Conservation (phyloP, 2,888 invertebrate genomes). For the Vannuccia rotundouncinata region DNA sequence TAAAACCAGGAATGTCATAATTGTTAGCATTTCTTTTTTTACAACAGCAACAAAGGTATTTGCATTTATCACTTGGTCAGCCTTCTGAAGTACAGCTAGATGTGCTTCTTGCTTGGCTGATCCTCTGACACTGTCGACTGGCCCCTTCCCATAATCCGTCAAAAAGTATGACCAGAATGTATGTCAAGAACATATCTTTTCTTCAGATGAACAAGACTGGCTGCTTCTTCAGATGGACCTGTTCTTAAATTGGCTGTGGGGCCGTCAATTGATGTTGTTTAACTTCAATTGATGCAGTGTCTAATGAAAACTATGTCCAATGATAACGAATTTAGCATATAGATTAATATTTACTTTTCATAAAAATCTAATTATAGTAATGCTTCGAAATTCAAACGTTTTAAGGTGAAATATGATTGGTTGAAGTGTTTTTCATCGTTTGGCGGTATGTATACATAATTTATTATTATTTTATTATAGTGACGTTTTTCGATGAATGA, state of each 20-base stretch:
- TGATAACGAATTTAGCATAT: background rate
- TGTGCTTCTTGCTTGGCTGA: background rate
- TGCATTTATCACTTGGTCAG: background rate
- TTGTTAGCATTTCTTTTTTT: background rate
- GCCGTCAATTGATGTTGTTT: background rate
- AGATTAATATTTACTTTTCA: background rate
- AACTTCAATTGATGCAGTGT: background rate
- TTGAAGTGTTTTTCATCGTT: background rate
- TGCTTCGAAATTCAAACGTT: background rate
- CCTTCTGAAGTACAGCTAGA: no score
- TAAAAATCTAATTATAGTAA: background rate
- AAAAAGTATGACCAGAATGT: background rate
- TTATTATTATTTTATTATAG: background rate
- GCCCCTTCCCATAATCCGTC: background rate
- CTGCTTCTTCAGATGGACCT: background rate
- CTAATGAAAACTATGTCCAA: background rate
- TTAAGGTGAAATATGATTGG: background rate
- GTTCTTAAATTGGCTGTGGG: background rate
- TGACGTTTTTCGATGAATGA: no score
- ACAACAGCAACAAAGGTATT: background rate
- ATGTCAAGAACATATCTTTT: background rate
- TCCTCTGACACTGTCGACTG: background rate
- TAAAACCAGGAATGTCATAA: background rate
- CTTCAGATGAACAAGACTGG: background rate
- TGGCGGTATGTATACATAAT: background rate